Evolutionary conservation across 2,113 vertebrate genomes (phyloP).

Genomic region (Psammodynastes pulverulentus): DNA sequence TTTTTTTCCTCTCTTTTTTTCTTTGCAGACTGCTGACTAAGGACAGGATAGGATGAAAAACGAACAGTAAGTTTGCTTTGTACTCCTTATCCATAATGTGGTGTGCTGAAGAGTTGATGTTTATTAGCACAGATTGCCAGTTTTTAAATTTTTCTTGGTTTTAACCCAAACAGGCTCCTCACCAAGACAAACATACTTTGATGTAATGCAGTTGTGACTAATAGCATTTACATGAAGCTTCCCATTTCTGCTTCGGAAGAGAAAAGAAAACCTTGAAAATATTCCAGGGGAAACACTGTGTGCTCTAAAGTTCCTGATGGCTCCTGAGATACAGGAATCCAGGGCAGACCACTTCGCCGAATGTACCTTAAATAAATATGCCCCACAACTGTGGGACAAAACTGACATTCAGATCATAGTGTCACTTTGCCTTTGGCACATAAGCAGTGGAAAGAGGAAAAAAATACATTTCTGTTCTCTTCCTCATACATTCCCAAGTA

Average conservation of each 20-base stretch:
- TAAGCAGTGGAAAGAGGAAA: constrained; percentile 46
- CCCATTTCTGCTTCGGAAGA: constrained; percentile 54
- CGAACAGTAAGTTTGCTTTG: constrained; percentile 31
- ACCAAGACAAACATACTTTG: constrained; percentile 75
- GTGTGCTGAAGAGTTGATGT: constrained; percentile 37
- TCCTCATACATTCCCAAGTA: constrained; percentile 43
- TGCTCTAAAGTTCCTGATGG: constrained; percentile 30
- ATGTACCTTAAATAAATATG: constrained; percentile 47
- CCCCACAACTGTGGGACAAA: constrained; percentile 48
- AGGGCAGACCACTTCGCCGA: constrained; percentile 47
- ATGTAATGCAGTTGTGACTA: constrained; percentile 66
- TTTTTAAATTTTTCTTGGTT: constrained; percentile 70
- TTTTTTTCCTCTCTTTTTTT: constrained; percentile 50
- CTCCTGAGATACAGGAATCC: constrained; percentile 28
- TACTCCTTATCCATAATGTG: constrained; percentile 48
- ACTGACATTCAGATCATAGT: constrained; percentile 27
- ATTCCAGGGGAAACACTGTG: constrained; percentile 61
- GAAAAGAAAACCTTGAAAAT: constrained; percentile 59
- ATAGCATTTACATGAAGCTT: constrained; percentile 53
- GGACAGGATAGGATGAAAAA: constrained; percentile 53
- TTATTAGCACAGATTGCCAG: constrained; percentile 52
- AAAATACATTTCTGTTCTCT: constrained; percentile 35
- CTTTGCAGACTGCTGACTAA: constrained; percentile 64
- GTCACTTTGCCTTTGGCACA: constrained; percentile 32
- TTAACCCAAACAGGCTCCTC: constrained; percentile 68